phyloP scores from a whole-genome alignment of 1,140 invertebrate genomes.

The Bombus confusus region DNA sequence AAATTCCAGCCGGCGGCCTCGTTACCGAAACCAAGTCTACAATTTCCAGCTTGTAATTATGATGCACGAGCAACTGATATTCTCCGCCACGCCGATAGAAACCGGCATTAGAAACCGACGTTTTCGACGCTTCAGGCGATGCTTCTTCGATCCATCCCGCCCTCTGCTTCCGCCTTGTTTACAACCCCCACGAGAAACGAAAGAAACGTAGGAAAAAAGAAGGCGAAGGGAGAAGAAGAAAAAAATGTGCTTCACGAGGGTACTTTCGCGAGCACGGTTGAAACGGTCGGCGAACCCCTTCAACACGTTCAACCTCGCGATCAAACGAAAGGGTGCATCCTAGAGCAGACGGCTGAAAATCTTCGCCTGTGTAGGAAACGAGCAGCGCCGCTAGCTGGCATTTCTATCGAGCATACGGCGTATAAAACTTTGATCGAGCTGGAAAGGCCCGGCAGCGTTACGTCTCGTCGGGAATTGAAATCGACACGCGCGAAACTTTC shows the following conservation, averaged over 20 bases:
- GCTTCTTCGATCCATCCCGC: neutral
- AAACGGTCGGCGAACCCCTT: constrained; percentile 39
- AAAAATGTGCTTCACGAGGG: neutral
- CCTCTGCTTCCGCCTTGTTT: neutral
- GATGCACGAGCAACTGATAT: constrained; percentile 39
- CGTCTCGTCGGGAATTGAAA: constrained; percentile 11
- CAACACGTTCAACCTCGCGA: constrained; percentile 26
- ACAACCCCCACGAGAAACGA: neutral
- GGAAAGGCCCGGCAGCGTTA: neutral
- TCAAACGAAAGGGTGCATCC: constrained; percentile 49
- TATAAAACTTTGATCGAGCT: constrained; percentile 51
- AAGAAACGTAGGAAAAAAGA: neutral
- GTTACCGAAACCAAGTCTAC: constrained; percentile 23
- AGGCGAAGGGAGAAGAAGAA: neutral
- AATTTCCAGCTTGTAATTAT: constrained; percentile 48
- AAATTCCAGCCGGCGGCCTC: constrained; percentile 44
- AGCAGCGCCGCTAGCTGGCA: neutral
- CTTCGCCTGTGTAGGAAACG: constrained; percentile 1
- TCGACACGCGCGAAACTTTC: neutral
- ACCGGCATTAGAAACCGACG: neutral
- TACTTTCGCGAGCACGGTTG: neutral
- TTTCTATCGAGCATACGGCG: constrained; percentile 37
- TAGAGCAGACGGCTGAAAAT: constrained; percentile 3
- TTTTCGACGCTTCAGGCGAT: neutral
- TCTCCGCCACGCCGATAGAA: too few relatives aligned